Conservation (phyloP, 2,113 vertebrate species). For the Centrocercus urophasianus region DNA sequence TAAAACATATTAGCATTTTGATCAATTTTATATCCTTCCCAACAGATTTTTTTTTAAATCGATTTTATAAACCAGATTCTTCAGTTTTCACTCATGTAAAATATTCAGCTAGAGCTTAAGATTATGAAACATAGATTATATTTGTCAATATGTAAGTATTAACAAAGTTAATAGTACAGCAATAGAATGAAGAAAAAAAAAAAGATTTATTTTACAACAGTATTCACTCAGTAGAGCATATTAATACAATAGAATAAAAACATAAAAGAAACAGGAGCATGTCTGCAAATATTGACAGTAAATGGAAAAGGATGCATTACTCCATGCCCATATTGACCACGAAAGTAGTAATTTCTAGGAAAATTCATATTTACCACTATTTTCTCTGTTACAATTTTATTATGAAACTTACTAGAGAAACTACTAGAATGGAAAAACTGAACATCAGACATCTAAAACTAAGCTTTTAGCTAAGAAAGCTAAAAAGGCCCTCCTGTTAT, state of each 20-base stretch:
- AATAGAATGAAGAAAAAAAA: not conserved
- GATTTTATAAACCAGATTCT: not conserved
- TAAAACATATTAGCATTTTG: not conserved
- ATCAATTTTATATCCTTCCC: not conserved
- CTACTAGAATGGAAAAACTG: not conserved
- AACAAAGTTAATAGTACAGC: not conserved
- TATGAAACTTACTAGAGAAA: not conserved
- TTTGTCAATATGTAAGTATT: not conserved
- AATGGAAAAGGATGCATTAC: not conserved
- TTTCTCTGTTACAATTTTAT: not conserved
- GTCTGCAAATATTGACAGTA: not conserved
- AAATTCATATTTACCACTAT: not conserved
- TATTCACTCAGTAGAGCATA: not conserved
- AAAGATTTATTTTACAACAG: not conserved
- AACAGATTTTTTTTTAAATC: not conserved
- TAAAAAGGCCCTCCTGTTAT: not conserved
- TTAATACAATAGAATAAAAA: conserved; percentile 3
- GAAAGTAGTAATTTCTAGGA: not conserved
- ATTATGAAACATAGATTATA: not conserved
- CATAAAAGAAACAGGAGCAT: not conserved
- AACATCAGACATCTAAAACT: not conserved
- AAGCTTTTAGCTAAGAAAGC: not conserved
- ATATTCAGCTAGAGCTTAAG: not conserved
- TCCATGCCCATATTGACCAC: not conserved
- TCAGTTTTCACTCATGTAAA: not conserved